phyloP scores from a whole-genome alignment of 2,113 vertebrate species.

The Antigone vipio region DNA sequence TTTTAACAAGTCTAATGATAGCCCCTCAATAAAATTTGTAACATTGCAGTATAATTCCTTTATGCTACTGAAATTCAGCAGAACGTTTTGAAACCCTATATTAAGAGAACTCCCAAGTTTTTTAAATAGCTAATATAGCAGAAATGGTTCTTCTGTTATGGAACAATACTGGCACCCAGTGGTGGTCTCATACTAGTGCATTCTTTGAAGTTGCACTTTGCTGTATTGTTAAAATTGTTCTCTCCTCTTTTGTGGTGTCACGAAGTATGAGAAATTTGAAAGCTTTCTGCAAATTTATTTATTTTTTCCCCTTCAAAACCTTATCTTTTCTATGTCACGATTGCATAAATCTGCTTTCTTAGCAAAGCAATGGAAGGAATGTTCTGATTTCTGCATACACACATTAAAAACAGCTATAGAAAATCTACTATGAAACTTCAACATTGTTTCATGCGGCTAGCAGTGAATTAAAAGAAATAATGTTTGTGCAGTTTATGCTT shows the following conservation, averaged over 20 bases:
- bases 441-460: neutral
- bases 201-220: neutral
- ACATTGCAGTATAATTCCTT: neutral
- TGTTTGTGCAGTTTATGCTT: neutral
- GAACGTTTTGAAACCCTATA: neutral
- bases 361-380: neutral
- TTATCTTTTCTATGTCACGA: neutral
- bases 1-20: neutral
- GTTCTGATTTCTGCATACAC: neutral
- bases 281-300: neutral
- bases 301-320: neutral
- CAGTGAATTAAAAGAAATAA: neutral
- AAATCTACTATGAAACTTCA: neutral
- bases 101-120: neutral
- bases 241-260: neutral
- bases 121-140: neutral
- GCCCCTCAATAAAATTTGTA: neutral
- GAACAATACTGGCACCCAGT: conserved; percentile 52
- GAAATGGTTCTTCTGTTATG: rapidly evolving
- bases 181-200: neutral
- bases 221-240: neutral
- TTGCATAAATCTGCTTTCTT: neutral
- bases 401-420: neutral
- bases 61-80: neutral
- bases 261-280: neutral